These are phyloP conservation scores for Narcine bancroftii DNA, from an alignment of 2,113 vertebrate genomes.

Conservation along the genomic window DNA sequence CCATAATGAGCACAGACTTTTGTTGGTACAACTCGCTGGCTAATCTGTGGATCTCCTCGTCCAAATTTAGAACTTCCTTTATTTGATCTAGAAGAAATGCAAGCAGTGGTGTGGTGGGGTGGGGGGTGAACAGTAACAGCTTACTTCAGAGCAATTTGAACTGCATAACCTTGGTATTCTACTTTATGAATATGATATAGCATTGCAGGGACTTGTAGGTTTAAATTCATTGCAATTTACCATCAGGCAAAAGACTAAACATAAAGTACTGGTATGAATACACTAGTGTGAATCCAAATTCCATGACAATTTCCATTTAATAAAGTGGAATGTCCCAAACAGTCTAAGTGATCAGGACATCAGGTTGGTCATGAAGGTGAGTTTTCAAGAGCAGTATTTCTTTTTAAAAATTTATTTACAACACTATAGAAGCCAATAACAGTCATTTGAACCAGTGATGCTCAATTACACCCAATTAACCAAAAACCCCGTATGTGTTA, in stretches of 20 bases:
- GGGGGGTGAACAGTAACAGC: background rate
- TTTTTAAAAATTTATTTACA: too few species aligned
- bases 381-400: background rate
- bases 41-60: slow-evolving; percentile 36
- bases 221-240: background rate
- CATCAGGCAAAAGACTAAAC: background rate
- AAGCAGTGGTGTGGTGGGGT: background rate
- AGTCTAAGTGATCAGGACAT: background rate
- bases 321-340: background rate
- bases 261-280: background rate
- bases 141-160: background rate
- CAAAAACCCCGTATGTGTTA: too few species aligned
- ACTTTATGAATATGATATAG: too few species aligned
- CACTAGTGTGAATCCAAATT: too few species aligned
- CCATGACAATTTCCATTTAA: background rate
- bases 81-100: slow-evolving; percentile 31
- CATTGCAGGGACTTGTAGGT: background rate
- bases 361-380: background rate
- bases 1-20: slow-evolving; percentile 38
- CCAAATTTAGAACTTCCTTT: slow-evolving; percentile 30
- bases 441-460: too few species aligned
- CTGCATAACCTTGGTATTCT: background rate
- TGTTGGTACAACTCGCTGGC: slow-evolving; percentile 31
- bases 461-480: too few species aligned
- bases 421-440: too few species aligned